Conservation (phyloP, 2,797 vertebrate genomes). For the Gymnoscopelus microlampas region DNA sequence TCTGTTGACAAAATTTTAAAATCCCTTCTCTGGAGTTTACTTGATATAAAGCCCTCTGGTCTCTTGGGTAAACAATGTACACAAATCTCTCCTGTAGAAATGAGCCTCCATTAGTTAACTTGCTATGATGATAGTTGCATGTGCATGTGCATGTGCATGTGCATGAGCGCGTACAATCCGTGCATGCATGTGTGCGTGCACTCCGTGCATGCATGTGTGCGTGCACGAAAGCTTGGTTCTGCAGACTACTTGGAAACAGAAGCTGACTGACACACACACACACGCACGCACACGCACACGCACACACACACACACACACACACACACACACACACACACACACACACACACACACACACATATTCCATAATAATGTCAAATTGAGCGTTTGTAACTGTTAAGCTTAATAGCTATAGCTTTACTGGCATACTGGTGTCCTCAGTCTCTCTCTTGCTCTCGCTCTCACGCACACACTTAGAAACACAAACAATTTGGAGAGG, state of each 20-base stretch:
- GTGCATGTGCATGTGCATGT: too few species aligned
- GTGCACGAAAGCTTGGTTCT: slow-evolving; percentile 24
- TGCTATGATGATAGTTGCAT: too few species aligned
- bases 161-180: too few species aligned
- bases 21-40: slow-evolving; percentile 61
- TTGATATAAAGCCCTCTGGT: slow-evolving; percentile 54
- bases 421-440: too few species aligned
- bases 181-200: not conserved
- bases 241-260: not conserved
- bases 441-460: not conserved
- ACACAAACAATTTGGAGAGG: slow-evolving; percentile 23
- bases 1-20: slow-evolving; percentile 57
- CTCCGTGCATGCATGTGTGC: not conserved
- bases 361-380: too few species aligned
- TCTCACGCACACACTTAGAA: slow-evolving; percentile 16
- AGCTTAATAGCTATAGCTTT: too few species aligned
- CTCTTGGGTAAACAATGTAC: slow-evolving; percentile 29
- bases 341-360: slow-evolving; percentile 19
- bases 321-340: slow-evolving; percentile 22
- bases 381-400: too few species aligned
- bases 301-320: slow-evolving; percentile 13
- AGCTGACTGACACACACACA: not conserved
- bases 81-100: too few species aligned
- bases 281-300: slow-evolving; percentile 23
- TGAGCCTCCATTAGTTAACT: too few species aligned